Base-by-base conservation (phyloP, 2,113 vertebrate genomes). In the Sciurus niger region DNA sequence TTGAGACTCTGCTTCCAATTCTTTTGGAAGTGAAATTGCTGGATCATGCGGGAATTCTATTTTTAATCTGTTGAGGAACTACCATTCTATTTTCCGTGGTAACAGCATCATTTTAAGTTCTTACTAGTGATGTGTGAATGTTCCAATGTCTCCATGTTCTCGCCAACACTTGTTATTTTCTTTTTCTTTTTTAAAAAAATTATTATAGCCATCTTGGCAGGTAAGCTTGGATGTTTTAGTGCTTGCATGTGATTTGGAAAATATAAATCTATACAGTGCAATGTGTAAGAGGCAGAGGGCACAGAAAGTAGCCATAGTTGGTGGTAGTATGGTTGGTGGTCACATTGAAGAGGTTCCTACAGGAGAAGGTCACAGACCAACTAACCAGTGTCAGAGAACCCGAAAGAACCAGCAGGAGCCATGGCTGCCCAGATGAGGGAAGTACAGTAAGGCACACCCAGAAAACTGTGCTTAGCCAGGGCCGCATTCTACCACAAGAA, bases 401-500 rank as follows among this genome's bases (percentile, higher is more conserved):
- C 25, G 1, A 77, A 82, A 91, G 63, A 88, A 37, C 40, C 73
- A 43, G 46, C 0, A 6, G 67, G 86, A 78, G 48, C 43, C 95
- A 40, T 11, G 43, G 78, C 51, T 30, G 46, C 55, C 18, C 58
- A 37, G 89, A 97, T 67, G 94, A 89, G 91, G 97, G 97, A 98
- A 97, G 96, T 90, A 14, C 20, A 25, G 4, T 0, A 14, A 92
- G 60, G 34, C 97, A 95, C 96, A 90, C 95, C 94, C 96, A 93
- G 74, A 91, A 86, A 84, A 78, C 93, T 74, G 72, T 63, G 84
- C 74, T 82, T 60, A 4, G 67, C 77, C 14, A n/a, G 91, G 77
- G 48, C 83, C 77, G 79, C 94, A 93, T 94, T 95, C 94, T 68
- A 96, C 98, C 97, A 95, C 97, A 97, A 96, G 79, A 67, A 96